These are phyloP conservation scores for Torymus auratus DNA, from an alignment of 2,888 invertebrate genomes.

Conservation along the genomic window DNA sequence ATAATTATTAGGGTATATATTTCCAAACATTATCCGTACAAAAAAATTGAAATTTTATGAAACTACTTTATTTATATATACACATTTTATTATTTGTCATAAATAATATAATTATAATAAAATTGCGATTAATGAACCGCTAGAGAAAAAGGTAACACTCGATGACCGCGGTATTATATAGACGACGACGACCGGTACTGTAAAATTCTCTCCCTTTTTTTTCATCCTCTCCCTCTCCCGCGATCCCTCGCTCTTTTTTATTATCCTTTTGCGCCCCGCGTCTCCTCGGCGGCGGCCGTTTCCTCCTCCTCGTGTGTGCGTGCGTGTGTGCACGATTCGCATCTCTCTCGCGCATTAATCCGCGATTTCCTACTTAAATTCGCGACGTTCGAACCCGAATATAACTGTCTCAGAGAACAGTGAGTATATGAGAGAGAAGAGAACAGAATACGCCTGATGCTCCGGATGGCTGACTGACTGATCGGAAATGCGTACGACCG, in stretches of 20 bases:
- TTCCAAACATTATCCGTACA: too few species aligned
- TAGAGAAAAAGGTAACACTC: too few species aligned
- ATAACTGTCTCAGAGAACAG: neutral
- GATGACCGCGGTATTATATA: too few species aligned
- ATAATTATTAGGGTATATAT: too few species aligned
- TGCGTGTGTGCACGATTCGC: neutral
- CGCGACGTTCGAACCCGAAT: neutral
- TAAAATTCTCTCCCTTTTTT: conserved; percentile 31
- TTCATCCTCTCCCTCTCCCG: conserved; percentile 24
- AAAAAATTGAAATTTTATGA: too few species aligned
- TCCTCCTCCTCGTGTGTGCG: conserved; percentile 1
- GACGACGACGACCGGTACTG: too few species aligned
- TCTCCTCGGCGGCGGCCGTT: conserved; percentile 11
- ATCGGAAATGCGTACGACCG: conserved; percentile 34
- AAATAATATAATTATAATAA: too few species aligned
- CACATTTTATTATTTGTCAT: too few species aligned
- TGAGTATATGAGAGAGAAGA: too few species aligned
- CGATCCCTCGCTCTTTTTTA: conserved; percentile 24
- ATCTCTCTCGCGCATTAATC: neutral
- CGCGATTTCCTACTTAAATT: conserved; percentile 22
- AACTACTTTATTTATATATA: too few species aligned
- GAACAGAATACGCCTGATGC: too few species aligned
- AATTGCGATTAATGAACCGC: too few species aligned
- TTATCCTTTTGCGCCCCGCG: neutral
- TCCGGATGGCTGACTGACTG: neutral